A percentile compares a stretch with the other conserved stretches of the same genome.
These are phyloP conservation scores for Littorina saxatilis DNA, from an alignment of 1,140 invertebrate genomes.

Conservation along the genomic window DNA sequence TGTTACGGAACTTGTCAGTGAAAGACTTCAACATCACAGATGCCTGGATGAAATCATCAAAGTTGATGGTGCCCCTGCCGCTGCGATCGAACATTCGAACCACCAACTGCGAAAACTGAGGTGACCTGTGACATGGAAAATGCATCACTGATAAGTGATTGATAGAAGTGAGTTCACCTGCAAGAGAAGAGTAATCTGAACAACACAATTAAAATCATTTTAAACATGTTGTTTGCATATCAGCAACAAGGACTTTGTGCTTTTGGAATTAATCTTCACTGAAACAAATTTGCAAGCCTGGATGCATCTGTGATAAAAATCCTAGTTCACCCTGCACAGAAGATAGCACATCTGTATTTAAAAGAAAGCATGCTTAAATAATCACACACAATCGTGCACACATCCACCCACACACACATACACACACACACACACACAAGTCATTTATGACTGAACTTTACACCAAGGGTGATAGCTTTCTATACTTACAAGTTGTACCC, in stretches of 20 bases:
- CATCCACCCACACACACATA: too few relatives aligned
- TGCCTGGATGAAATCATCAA: constrained; percentile 77
- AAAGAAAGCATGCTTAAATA: neutral
- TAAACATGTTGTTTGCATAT: too few relatives aligned
- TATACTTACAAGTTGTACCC: constrained; percentile 75
- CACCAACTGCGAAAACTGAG: constrained; percentile 71
- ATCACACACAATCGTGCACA: neutral
- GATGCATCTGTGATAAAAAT: too few relatives aligned
- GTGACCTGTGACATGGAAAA: constrained; percentile 65
- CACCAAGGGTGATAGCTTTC: too few relatives aligned
- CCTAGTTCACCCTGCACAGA: too few relatives aligned
- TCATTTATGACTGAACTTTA: too few relatives aligned
- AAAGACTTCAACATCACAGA: constrained; percentile 75
- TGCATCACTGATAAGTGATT: neutral
- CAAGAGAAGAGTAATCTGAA: neutral
- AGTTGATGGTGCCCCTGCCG: constrained; percentile 69
- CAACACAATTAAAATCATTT: neutral
- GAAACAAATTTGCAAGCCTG: too few relatives aligned
- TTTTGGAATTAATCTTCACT: too few relatives aligned
- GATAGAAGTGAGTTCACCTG: neutral
- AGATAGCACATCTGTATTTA: neutral
- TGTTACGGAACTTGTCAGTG: constrained; percentile 73
- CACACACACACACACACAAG: neutral
- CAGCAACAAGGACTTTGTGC: too few relatives aligned
- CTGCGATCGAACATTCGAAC: constrained; percentile 71